Percentiles rank a stretch among this genome's conserved stretches.
These are phyloP conservation scores for Podarcis lilfordi DNA, from an alignment of 2,797 vertebrate genomes.

Conservation along the genomic window DNA sequence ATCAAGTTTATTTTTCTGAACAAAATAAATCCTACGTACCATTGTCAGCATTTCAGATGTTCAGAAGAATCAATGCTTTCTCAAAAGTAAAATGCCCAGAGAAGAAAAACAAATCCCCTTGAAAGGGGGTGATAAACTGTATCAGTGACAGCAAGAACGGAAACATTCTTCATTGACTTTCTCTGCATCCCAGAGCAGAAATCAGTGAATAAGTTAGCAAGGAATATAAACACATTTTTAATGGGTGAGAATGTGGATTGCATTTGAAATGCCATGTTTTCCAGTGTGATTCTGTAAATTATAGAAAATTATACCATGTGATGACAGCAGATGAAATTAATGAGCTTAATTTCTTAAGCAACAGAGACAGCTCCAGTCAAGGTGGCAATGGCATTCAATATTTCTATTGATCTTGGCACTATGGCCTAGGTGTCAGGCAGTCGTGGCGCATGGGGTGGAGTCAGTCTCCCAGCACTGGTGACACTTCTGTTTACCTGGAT, in stretches of 20 bases:
- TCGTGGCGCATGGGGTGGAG: too few relatives aligned
- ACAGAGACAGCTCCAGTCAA: neutral
- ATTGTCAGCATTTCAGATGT: neutral
- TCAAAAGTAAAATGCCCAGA: neutral
- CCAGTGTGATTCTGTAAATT: conserved; percentile 3
- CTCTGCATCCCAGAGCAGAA: conserved; percentile 7
- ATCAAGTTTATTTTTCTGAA: conserved; percentile 1
- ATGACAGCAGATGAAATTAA: conserved; percentile 28
- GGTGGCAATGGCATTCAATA: neutral
- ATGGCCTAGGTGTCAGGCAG: neutral
- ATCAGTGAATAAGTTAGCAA: conserved; percentile 2
- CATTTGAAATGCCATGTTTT: conserved; percentile 19
- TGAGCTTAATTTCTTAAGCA: neutral
- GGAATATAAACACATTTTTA: neutral
- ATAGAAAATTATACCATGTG: conserved; percentile 22
- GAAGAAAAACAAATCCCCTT: conserved; percentile 2
- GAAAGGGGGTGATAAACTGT: conserved; percentile 20
- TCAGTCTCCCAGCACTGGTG: too few relatives aligned
- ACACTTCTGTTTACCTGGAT: too few relatives aligned
- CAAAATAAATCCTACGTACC: neutral
- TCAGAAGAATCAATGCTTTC: conserved; percentile 11
- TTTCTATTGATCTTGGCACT: conserved; percentile 3
- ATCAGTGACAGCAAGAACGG: conserved; percentile 1
- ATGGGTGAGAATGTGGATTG: neutral
- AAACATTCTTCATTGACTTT: conserved; percentile 15